phyloP scores from a whole-genome alignment of 1,140 invertebrate genomes.

The Bombus ignitus region DNA sequence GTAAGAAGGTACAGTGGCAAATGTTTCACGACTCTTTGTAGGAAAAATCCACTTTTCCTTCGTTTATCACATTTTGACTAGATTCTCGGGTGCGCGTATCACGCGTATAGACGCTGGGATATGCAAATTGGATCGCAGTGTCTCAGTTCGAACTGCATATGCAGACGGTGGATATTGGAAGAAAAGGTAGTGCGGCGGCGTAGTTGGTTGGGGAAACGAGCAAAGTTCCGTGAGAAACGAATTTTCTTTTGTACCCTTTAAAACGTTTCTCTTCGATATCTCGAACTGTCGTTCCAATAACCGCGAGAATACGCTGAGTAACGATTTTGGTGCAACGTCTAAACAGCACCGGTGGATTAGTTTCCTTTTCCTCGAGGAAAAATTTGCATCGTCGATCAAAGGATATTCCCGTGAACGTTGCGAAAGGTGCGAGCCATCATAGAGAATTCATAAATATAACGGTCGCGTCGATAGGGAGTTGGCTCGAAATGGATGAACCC shows the following conservation, averaged over 20 bases:
- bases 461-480: conserved; percentile 11
- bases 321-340: not conserved
- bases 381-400: conserved; percentile 21
- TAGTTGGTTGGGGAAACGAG: conserved; percentile 17
- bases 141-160: not conserved
- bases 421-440: not conserved
- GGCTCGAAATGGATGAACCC: conserved; percentile 28
- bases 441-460: conserved; percentile 33
- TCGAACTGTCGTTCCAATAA: not conserved
- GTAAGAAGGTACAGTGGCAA: not conserved
- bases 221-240: conserved; percentile 15
- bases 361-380: not conserved
- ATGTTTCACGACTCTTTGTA: not conserved
- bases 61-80: conserved; percentile 13
- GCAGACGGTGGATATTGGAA: conserved; percentile 26
- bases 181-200: not conserved
- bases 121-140: conserved; percentile 48
- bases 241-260: conserved; percentile 25
- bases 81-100: conserved; percentile 19
- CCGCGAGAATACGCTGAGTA: not conserved
- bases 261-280: conserved; percentile 25
- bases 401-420: no score
- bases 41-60: not conserved
- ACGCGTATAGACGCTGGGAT: not conserved
- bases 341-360: no score